phyloP scores from a whole-genome alignment of 2,797 vertebrate species.

The Myotis vivesi region DNA sequence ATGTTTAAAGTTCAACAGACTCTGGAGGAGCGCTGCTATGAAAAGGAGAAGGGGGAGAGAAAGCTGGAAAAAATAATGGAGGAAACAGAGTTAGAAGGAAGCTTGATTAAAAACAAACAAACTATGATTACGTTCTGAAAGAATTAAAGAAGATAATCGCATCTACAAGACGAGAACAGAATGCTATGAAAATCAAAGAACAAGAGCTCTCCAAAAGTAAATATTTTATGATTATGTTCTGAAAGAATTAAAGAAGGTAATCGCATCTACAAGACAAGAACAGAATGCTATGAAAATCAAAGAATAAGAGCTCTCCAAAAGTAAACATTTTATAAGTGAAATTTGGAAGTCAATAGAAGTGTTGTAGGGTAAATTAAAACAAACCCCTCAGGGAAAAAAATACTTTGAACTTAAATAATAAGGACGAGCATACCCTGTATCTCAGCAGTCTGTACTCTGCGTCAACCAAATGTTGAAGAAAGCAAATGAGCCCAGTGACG shows the following conservation, averaged over 20 bases:
- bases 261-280: background rate
- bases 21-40: background rate
- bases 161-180: background rate
- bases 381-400: background rate
- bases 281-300: background rate
- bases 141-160: background rate
- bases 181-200: slow-evolving; percentile 4
- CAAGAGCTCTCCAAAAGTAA: background rate
- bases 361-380: background rate
- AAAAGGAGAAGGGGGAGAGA: background rate
- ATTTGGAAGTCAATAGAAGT: background rate
- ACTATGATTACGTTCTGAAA: background rate
- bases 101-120: background rate
- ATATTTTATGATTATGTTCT: background rate
- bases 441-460: background rate
- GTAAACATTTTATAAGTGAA: background rate
- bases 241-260: slow-evolving; percentile 14
- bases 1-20: background rate
- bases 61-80: background rate
- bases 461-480: background rate
- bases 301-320: background rate
- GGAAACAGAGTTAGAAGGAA: background rate
- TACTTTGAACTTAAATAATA: background rate
- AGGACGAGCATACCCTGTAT: background rate
- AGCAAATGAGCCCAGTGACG: background rate